Evolutionary conservation across 2,113 vertebrate genomes (phyloP).

Genomic region (Lepidothrix coronata): DNA sequence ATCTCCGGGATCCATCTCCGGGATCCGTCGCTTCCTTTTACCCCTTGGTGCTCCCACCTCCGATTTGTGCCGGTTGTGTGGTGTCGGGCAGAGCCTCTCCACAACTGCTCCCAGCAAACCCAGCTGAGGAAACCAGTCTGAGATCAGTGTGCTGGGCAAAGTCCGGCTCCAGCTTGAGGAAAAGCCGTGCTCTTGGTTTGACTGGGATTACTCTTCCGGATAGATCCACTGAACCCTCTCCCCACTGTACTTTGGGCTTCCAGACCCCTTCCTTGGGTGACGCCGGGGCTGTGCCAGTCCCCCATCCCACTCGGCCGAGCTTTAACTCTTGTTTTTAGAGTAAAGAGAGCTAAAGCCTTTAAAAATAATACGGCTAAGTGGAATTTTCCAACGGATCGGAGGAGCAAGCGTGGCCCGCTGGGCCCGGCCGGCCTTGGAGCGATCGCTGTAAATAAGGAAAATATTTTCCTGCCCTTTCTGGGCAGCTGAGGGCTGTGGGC

Average conservation of each 20-base stretch:
- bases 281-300: neutral
- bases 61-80: rapidly evolving
- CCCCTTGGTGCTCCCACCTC: neutral
- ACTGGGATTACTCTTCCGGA: neutral
- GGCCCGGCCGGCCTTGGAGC: rapidly evolving
- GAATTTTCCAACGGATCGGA: constrained; percentile 38
- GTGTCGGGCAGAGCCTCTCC: neutral
- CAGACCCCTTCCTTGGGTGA: neutral
- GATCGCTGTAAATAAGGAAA: neutral
- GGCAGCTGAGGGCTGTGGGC: neutral
- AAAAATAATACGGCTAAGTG: neutral
- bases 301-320: neutral
- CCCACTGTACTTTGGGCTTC: rapidly evolving
- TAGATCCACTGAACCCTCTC: neutral
- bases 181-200: neutral
- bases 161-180: neutral
- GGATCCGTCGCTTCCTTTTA: rapidly evolving
- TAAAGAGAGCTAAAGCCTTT: neutral
- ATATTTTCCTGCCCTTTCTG: neutral
- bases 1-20: rapidly evolving
- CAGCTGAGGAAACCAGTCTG: neutral
- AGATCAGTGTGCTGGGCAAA: neutral
- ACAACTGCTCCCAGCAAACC: neutral
- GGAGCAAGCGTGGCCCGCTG: rapidly evolving
- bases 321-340: constrained; percentile 12